A percentile compares a stretch with the other conserved stretches of the same genome.
Conservation (phyloP, 1,140 invertebrate genomes). For the Kradibia gibbosae region DNA sequence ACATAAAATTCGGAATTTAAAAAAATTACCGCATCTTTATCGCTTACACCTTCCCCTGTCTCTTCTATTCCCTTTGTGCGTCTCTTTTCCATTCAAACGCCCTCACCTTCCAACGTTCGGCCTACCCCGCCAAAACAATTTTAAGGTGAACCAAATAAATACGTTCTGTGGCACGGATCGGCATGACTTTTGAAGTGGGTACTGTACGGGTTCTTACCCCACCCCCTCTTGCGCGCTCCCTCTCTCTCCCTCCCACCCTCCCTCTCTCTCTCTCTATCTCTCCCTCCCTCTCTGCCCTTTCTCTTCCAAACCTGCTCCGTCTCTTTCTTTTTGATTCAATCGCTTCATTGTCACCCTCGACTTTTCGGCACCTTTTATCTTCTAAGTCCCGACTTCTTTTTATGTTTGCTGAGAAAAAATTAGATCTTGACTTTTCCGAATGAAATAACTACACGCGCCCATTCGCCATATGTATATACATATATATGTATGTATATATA, state of each 20-base stretch:
- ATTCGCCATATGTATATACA: too few relatives aligned
- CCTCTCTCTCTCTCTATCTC: background rate
- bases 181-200: conserved; percentile 70
- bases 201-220: conserved; percentile 53
- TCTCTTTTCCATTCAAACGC: background rate
- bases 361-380: background rate
- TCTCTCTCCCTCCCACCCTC: background rate
- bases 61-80: background rate
- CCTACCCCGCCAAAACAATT: conserved; percentile 61
- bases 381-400: background rate
- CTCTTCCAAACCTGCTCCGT: conserved; percentile 9
- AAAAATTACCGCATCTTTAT: conserved; percentile 9
- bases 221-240: too few relatives aligned
- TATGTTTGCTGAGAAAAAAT: conserved; percentile 1
- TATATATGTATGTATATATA: too few relatives aligned
- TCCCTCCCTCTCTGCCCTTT: conserved; percentile 41
- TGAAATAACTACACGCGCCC: background rate
- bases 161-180: conserved; percentile 61
- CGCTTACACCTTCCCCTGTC: background rate
- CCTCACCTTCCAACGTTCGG: background rate
- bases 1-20: background rate
- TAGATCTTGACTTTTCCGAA: background rate
- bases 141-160: conserved; percentile 73
- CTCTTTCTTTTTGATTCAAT: background rate
- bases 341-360: background rate